Base-by-base conservation (phyloP, 1,140 invertebrate species). In the Lutraria rhynchaena region DNA sequence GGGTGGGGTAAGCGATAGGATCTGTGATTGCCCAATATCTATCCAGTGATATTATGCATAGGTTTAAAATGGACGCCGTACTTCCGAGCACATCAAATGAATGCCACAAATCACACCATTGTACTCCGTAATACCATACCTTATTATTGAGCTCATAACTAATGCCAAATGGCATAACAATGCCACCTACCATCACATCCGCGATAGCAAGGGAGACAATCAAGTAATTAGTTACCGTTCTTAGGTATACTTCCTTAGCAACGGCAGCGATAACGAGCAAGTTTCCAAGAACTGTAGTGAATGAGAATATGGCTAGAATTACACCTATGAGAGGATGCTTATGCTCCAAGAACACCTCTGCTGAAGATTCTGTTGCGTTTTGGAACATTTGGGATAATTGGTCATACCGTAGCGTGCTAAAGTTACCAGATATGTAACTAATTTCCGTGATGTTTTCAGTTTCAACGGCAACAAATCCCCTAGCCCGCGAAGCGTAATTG, bases 151-250 rank as follows among this genome's bases (percentile, higher is more conserved):
- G 95, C 3, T 97, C 96, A 89, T 98, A 97, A 60, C 96, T 96
- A 7, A 99, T 96, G 92, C 98, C 98, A 87, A 99, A 95, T 15
- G 99, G 99, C 94, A 99, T 95, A 27, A 99, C 98, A 22, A 99
- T 93, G 60, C 99, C 95, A 0, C 98, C 98, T 0, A 99, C 98
- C 11, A 97, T 97, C n/a, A 99, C 94, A 91, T 99, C 98, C 0
- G 98, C 98, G n/a, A 99, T 96, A 0, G 99, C 98, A 73, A 99
- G 92, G 9, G 98, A 99, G 0, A 99, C 98, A 85, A 99, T 97
- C 92, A 99, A 98, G 92, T 99, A 99, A 93, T 99, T 99, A 88
- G 99, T 98, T 0, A 99, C 98, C 78, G 98, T 98, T 73, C 98
- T 94, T n/a, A 99, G 93, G 5, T 98, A 98, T 88, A 97, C 95